Conservation (phyloP, 1,140 invertebrate genomes). For the Chelonus insularis region DNA sequence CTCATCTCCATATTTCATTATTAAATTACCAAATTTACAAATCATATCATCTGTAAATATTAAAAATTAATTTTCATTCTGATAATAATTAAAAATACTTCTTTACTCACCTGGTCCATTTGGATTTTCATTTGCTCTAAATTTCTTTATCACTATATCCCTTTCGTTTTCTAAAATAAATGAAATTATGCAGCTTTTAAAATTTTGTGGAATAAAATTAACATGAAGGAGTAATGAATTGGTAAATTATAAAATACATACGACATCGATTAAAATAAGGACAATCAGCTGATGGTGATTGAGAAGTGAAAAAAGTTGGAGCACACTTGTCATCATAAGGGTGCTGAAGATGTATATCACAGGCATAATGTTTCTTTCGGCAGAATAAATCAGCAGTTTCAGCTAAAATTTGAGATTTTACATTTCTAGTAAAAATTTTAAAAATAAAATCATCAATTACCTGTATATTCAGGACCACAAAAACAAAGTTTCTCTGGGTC, state of each 20-base stretch:
- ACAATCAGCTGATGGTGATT: conserved; percentile 35
- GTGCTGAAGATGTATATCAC: conserved; percentile 30
- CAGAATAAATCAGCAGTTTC: conserved; percentile 44
- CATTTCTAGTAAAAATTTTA: background rate
- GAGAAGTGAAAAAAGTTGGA: conserved; percentile 35
- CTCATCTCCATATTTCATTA: conserved; percentile 41
- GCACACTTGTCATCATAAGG: conserved; percentile 31
- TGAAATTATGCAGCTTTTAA: background rate
- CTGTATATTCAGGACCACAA: conserved; percentile 36
- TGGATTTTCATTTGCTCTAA: background rate
- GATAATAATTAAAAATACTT: too few species aligned
- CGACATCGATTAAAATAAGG: conserved; percentile 37
- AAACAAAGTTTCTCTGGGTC: conserved; percentile 29
- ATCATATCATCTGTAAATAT: conserved; percentile 18
- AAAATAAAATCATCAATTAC: conserved; percentile 23
- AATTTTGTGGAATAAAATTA: background rate
- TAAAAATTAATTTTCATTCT: too few species aligned
- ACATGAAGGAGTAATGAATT: too few species aligned
- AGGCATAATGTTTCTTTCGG: conserved; percentile 17
- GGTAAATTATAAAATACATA: conserved; percentile 33
- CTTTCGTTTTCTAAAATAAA: background rate
- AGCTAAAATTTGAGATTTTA: conserved; percentile 27
- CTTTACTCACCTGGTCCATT: too few species aligned
- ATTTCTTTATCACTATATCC: background rate
- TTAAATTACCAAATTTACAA: conserved; percentile 39